A percentile compares a stretch with the other conserved stretches of the same genome.
Evolutionary conservation across 2,888 invertebrate species (phyloP).

Genomic region (Ptychoptera contaminata): DNA sequence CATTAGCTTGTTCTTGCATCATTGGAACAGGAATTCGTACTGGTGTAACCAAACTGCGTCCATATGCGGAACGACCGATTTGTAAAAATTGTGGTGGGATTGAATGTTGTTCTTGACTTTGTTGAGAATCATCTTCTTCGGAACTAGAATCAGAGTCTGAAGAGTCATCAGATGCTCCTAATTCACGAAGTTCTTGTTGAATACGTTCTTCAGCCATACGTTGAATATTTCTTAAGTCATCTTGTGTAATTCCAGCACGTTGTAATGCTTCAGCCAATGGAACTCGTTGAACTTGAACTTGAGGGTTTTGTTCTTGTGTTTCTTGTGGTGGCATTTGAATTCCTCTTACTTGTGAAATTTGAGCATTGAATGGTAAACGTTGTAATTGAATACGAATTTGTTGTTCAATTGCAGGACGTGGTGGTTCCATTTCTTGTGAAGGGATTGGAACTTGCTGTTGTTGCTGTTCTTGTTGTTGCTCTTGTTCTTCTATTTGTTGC

Average conservation of each 20-base stretch:
- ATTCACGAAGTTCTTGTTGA: conserved; percentile 25
- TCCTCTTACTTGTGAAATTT: conserved; percentile 26
- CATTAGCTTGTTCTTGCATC: conserved; percentile 43
- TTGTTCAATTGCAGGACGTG: conserved; percentile 26
- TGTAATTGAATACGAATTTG: conserved; percentile 31
- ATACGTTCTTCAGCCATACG: conserved; percentile 30
- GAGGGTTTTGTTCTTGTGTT: conserved; percentile 10
- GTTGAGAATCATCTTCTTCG: conserved; percentile 20
- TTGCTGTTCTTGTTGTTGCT: conserved; percentile 16
- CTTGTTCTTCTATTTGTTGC: conserved; percentile 12
- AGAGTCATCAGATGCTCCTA: conserved; percentile 22
- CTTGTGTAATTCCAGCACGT: conserved; percentile 29
- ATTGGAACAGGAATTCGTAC: conserved; percentile 37
- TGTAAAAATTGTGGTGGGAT: conserved; percentile 25
- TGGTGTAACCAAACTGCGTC: conserved; percentile 30
- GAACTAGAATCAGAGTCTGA: conserved; percentile 17
- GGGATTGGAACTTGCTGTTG: conserved; percentile 28
- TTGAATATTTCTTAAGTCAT: conserved; percentile 30
- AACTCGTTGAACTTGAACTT: conserved; percentile 24
- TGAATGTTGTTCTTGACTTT: conserved; percentile 22
- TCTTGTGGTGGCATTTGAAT: conserved; percentile 20
- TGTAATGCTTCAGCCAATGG: conserved; percentile 28
- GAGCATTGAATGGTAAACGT: conserved; percentile 32
- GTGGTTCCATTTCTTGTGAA: conserved; percentile 32
- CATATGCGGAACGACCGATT: conserved; percentile 29